These are phyloP conservation scores for Blera fallax DNA, from an alignment of 2,888 invertebrate genomes.

Conservation along the genomic window DNA sequence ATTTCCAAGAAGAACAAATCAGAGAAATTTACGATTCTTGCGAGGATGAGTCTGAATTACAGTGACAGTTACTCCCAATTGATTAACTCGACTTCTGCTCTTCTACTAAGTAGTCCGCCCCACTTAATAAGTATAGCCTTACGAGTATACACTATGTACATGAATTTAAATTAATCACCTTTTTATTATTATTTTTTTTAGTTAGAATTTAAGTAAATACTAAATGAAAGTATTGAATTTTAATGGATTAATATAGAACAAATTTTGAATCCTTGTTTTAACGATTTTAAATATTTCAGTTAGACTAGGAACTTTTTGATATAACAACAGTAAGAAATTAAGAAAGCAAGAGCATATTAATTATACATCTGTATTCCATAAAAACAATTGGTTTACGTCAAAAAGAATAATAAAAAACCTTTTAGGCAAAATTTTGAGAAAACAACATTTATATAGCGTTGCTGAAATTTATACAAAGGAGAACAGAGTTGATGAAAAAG, in stretches of 20 bases:
- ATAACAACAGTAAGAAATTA: slow-evolving; percentile 14
- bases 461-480: slow-evolving; percentile 52
- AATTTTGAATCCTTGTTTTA: slow-evolving; percentile 6
- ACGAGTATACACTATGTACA: too few relatives aligned
- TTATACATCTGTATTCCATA: background rate
- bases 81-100: too few relatives aligned
- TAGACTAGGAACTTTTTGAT: slow-evolving; percentile 34
- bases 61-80: too few relatives aligned
- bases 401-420: slow-evolving; percentile 41
- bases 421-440: slow-evolving; percentile 38
- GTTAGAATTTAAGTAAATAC: slow-evolving; percentile 1
- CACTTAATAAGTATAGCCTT: too few relatives aligned
- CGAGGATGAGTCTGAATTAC: too few relatives aligned
- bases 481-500: slow-evolving; percentile 47
- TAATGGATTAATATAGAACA: background rate
- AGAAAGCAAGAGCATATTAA: background rate
- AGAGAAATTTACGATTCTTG: too few relatives aligned
- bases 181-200: slow-evolving; percentile 11
- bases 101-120: too few relatives aligned
- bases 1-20: too few relatives aligned
- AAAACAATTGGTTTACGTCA: background rate
- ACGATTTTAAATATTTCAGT: slow-evolving; percentile 8
- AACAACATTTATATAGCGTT: slow-evolving; percentile 60
- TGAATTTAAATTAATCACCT: background rate
- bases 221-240: slow-evolving; percentile 14